Percentiles rank a stretch among this genome's conserved stretches.
These are phyloP conservation scores for Amorpha juglandis DNA, from an alignment of 2,888 invertebrate species.

Conservation along the genomic window DNA sequence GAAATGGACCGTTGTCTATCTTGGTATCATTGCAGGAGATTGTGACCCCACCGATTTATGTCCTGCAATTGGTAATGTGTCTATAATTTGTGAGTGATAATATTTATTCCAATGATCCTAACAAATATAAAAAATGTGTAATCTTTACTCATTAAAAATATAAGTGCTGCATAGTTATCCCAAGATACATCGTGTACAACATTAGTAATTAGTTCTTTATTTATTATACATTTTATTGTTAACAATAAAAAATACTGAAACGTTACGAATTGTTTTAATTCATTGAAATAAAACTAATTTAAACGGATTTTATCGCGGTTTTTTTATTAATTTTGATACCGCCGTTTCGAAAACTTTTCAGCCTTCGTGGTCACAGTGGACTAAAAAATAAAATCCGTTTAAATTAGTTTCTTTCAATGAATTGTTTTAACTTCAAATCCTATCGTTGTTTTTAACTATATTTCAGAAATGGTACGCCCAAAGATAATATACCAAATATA, in stretches of 20 bases:
- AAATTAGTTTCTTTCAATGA: too few species aligned
- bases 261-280: too few species aligned
- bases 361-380: too few species aligned
- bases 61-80: constrained; percentile 6
- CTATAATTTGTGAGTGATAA: neutral
- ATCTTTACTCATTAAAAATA: neutral
- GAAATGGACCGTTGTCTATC: neutral
- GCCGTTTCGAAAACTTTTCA: too few species aligned
- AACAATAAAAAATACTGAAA: constrained; percentile 3
- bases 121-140: neutral
- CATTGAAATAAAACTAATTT: too few species aligned
- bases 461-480: too few species aligned
- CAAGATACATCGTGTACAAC: neutral
- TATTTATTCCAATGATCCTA: neutral
- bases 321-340: too few species aligned
- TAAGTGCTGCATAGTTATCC: neutral
- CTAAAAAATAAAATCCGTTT: too few species aligned
- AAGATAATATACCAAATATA: neutral
- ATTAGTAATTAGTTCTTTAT: neutral
- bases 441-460: too few species aligned
- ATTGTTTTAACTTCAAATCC: neutral
- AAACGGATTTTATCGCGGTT: too few species aligned
- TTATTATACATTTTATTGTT: constrained; percentile 12
- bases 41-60: constrained; percentile 28
- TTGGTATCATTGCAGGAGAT: neutral